These are phyloP conservation scores for Agriopis marginaria DNA, from an alignment of 2,888 invertebrate species.

Conservation along the genomic window DNA sequence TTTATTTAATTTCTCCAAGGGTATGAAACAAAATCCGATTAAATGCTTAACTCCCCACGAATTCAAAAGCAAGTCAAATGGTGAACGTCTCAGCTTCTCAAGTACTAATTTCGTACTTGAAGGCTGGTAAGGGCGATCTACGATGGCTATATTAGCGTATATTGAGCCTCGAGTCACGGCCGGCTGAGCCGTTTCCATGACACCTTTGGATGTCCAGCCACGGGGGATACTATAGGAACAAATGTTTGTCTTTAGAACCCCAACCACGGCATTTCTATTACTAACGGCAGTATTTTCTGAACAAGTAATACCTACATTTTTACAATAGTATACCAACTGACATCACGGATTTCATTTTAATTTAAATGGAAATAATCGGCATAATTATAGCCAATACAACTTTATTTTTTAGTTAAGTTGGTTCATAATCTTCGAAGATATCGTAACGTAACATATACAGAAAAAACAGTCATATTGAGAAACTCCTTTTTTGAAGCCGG, in stretches of 20 bases:
- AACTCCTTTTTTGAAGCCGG: too few species aligned
- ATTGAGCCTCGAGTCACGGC: constrained; percentile 59
- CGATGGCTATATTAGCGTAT: constrained; percentile 68
- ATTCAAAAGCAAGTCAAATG: constrained; percentile 32
- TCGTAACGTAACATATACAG: too few species aligned
- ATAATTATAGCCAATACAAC: too few species aligned
- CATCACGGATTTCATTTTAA: too few species aligned
- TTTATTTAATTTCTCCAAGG: neutral
- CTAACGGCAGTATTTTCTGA: too few species aligned
- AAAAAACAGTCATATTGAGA: too few species aligned
- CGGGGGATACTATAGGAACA: constrained; percentile 51
- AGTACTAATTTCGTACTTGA: constrained; percentile 76
- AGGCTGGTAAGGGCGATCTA: constrained; percentile 72
- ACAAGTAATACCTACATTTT: too few species aligned
- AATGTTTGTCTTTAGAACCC: neutral
- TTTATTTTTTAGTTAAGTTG: too few species aligned
- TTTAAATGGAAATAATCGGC: too few species aligned
- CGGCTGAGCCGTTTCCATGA: constrained; percentile 75
- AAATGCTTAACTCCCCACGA: constrained; percentile 38
- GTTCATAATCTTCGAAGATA: too few species aligned
- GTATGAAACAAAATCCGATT: neutral
- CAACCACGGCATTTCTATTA: too few species aligned
- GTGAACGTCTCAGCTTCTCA: constrained; percentile 51
- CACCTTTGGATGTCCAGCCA: constrained; percentile 75
- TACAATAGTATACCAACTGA: too few species aligned